A percentile compares a stretch with the other conserved stretches of the same genome.
Evolutionary conservation across 2,113 vertebrate species (phyloP).

Genomic region (Microtus pennsylvanicus): DNA sequence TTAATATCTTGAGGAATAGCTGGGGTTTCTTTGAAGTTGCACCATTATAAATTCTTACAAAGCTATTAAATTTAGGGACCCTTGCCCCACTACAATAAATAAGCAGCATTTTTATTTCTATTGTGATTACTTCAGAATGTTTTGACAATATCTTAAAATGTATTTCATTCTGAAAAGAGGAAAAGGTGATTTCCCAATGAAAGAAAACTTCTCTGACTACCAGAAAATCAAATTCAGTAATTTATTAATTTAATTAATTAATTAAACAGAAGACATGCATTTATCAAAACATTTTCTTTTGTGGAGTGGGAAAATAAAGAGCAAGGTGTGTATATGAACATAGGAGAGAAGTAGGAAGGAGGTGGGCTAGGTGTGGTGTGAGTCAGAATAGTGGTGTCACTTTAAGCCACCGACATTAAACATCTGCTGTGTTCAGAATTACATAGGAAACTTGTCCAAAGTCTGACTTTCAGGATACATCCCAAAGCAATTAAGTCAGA

Average conservation of each 20-base stretch:
- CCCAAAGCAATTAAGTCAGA: conserved; percentile 1
- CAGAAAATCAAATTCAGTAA: background rate
- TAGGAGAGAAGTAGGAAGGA: background rate
- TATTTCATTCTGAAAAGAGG: background rate
- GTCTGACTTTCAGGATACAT: background rate
- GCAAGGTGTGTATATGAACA: too few relatives aligned
- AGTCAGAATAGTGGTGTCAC: background rate
- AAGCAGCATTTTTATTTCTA: background rate
- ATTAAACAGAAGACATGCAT: background rate
- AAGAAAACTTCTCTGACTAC: background rate
- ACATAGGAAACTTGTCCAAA: background rate
- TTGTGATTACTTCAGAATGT: background rate
- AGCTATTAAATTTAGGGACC: background rate
- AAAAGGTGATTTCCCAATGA: background rate
- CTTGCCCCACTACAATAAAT: background rate
- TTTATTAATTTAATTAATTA: too few relatives aligned
- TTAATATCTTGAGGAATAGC: background rate
- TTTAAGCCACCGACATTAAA: background rate
- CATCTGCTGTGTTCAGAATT: background rate
- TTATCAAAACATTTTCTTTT: background rate
- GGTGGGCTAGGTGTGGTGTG: background rate
- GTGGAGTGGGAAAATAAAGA: background rate
- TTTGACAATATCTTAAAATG: background rate
- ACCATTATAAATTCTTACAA: background rate
- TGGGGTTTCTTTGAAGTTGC: background rate